Percentiles rank a stretch among this genome's conserved stretches.
Evolutionary conservation across 2,888 invertebrate genomes (phyloP).

Genomic region (Macrosoma leucophasiata): DNA sequence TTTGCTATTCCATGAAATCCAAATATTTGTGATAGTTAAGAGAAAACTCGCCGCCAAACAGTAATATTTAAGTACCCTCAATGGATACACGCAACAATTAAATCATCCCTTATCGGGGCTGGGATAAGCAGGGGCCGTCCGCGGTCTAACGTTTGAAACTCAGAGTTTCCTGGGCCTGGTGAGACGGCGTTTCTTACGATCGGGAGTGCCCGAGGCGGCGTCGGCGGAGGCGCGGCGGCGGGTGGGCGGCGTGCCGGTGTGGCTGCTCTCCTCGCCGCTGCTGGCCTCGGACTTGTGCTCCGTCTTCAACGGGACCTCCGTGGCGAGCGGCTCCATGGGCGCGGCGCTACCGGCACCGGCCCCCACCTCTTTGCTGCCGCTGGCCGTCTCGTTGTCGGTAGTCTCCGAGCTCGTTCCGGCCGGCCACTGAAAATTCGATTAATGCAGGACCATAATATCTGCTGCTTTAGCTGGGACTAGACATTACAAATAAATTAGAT

Average conservation of each 20-base stretch:
- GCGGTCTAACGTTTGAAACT: too few relatives aligned
- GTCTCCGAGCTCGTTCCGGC: conserved; percentile 43
- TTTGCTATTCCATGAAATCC: too few relatives aligned
- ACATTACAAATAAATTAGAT: too few relatives aligned
- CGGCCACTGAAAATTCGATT: conserved; percentile 46
- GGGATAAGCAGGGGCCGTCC: too few relatives aligned
- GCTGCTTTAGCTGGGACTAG: too few relatives aligned
- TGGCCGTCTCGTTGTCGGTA: conserved; percentile 28
- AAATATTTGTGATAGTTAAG: too few relatives aligned
- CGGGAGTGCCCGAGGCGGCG: conserved; percentile 47
- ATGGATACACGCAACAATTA: too few relatives aligned
- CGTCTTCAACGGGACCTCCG: conserved; percentile 26
- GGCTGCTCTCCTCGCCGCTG: conserved; percentile 31
- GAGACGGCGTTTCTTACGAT: conserved; percentile 67
- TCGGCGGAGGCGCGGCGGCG: conserved; percentile 59
- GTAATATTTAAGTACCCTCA: too few relatives aligned
- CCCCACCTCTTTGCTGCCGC: conserved; percentile 30
- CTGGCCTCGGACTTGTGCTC: conserved; percentile 32
- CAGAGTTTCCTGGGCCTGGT: conserved; percentile 65
- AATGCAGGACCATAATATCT: not conserved
- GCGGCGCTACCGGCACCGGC: conserved; percentile 11
- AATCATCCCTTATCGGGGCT: too few relatives aligned
- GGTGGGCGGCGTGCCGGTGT: conserved; percentile 41
- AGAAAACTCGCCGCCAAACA: too few relatives aligned
- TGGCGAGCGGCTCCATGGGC: conserved; percentile 17